Percentiles rank a stretch among this genome's conserved stretches.
Evolutionary conservation across 1,140 invertebrate species (phyloP).

Genomic region (Augochlora pura): DNA sequence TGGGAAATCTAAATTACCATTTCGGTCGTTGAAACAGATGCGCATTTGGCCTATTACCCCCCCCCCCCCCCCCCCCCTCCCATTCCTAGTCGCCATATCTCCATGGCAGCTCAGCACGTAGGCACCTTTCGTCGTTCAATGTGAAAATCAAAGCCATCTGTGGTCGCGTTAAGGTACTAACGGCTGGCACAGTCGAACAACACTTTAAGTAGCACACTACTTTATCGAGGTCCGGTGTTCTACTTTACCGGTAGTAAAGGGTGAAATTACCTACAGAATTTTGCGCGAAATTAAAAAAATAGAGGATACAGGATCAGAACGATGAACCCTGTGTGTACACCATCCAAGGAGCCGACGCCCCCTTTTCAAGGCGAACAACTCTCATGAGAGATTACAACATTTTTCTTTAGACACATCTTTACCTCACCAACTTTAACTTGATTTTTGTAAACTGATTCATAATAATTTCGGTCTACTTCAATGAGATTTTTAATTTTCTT

Average conservation of each 20-base stretch:
- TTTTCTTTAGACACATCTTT: conserved; percentile 65
- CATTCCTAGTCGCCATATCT: conserved; percentile 62
- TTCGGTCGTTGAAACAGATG: conserved; percentile 46
- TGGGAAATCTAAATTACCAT: conserved; percentile 43
- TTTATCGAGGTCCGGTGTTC: neutral
- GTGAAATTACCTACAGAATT: conserved; percentile 31
- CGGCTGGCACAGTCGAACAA: neutral
- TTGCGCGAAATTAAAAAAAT: conserved; percentile 62
- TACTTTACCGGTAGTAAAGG: neutral
- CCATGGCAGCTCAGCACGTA: conserved; percentile 66
- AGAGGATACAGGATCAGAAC: conserved; percentile 48
- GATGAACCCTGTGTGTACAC: conserved; percentile 67
- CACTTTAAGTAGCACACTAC: neutral
- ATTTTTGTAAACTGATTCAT: neutral
- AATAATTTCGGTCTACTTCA: neutral
- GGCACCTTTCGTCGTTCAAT: conserved; percentile 31
- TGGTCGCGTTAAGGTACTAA: neutral
- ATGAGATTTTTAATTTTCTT: neutral
- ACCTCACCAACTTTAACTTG: conserved; percentile 17
- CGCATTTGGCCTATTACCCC: conserved; percentile 63
- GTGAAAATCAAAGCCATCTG: conserved; percentile 1
- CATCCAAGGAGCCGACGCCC: conserved; percentile 69
- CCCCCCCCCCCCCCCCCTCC: neutral
- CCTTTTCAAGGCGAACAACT: conserved; percentile 75
- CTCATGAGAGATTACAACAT: conserved; percentile 68